phyloP scores from a whole-genome alignment of 2,888 invertebrate genomes.

The Pollenia angustigena region DNA sequence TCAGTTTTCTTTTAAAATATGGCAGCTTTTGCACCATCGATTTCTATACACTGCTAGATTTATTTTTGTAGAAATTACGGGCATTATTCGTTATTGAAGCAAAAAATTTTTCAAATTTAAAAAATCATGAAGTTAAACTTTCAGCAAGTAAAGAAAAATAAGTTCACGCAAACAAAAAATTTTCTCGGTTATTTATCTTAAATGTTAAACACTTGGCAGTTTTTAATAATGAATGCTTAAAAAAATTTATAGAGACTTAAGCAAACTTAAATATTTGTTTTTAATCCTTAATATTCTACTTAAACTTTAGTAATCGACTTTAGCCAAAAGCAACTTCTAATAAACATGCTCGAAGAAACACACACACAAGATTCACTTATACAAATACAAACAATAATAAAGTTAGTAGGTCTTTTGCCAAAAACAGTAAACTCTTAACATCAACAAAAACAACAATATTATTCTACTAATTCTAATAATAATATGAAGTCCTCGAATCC shows the following conservation, averaged over 20 bases:
- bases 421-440: background rate
- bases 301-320: constrained; percentile 28
- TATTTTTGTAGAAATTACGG: too few relatives aligned
- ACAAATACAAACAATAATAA: constrained; percentile 18
- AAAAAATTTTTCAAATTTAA: background rate
- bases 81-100: constrained; percentile 19
- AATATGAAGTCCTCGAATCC: background rate
- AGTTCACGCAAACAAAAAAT: background rate
- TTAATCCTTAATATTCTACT: too few relatives aligned
- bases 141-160: too few relatives aligned
- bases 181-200: constrained; percentile 1
- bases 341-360: constrained; percentile 44
- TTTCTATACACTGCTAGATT: too few relatives aligned
- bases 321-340: constrained; percentile 31
- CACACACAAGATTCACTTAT: constrained; percentile 28
- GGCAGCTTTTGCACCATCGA: too few relatives aligned
- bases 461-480: constrained; percentile 2
- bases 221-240: background rate
- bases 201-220: background rate
- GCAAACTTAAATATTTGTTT: too few relatives aligned
- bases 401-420: constrained; percentile 3
- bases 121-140: background rate
- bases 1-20: too few relatives aligned
- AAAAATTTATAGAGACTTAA: too few relatives aligned
- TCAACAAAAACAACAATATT: constrained; percentile 2